phyloP scores from a whole-genome alignment of 2,888 invertebrate genomes.

The Oligia fasciuncula region DNA sequence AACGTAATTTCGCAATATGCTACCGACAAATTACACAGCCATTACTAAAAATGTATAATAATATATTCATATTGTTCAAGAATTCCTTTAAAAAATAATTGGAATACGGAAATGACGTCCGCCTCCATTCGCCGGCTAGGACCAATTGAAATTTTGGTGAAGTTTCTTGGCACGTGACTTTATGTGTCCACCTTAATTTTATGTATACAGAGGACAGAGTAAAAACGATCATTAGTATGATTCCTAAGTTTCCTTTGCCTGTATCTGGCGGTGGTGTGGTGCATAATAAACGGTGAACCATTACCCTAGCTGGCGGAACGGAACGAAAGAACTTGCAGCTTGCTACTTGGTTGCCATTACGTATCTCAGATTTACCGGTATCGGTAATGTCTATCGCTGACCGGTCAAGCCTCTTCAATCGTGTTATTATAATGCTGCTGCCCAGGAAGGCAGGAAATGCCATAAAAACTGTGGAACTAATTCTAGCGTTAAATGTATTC shows the following conservation, averaged over 20 bases:
- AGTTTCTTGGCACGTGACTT: slow-evolving; percentile 50
- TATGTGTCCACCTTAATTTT: slow-evolving; percentile 48
- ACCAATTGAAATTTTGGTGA: slow-evolving; percentile 62
- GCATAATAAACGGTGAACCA: slow-evolving; percentile 77
- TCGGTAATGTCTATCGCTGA: slow-evolving; percentile 48
- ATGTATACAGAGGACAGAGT: slow-evolving; percentile 56
- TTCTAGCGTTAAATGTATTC: slow-evolving; percentile 58
- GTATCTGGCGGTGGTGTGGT: slow-evolving; percentile 69
- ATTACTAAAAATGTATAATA: slow-evolving; percentile 40
- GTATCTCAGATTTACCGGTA: slow-evolving; percentile 52
- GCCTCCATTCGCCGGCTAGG: slow-evolving; percentile 5
- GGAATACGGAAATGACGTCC: slow-evolving; percentile 45
- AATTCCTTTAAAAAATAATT: slow-evolving; percentile 44
- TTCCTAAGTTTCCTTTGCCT: slow-evolving; percentile 79
- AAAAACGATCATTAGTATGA: slow-evolving; percentile 75
- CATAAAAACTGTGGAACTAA: slow-evolving; percentile 49
- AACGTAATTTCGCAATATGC: slow-evolving; percentile 48
- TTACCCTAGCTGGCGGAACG: slow-evolving; percentile 78
- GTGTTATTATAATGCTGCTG: slow-evolving; percentile 21
- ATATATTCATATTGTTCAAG: slow-evolving; percentile 28
- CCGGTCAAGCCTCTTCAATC: slow-evolving; percentile 48
- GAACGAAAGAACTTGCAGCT: slow-evolving; percentile 71
- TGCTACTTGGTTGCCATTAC: slow-evolving; percentile 52
- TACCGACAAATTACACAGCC: slow-evolving; percentile 38
- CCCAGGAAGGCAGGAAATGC: slow-evolving; percentile 48